phyloP scores from a whole-genome alignment of 2,888 invertebrate species.

The Ormyrus pomaceus region DNA sequence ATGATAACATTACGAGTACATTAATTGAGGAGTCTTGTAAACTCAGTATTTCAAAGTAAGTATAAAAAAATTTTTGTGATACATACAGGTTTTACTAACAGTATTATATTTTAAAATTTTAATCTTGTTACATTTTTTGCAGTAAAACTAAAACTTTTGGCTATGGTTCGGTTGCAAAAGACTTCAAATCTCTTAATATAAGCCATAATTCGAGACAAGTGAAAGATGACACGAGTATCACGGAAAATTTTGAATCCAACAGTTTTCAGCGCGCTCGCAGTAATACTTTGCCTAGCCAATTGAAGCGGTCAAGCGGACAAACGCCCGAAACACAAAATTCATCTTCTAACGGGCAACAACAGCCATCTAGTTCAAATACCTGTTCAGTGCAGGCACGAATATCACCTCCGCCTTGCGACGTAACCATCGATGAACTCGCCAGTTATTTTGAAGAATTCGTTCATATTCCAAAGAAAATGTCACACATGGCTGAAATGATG shows the following conservation, averaged over 20 bases:
- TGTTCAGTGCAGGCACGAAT: constrained; percentile 89
- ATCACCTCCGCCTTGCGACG: constrained; percentile 85
- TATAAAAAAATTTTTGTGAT: constrained; percentile 35
- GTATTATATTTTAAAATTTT: neutral
- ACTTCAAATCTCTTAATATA: constrained; percentile 70
- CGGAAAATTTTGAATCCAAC: constrained; percentile 65
- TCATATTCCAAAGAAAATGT: constrained; percentile 98
- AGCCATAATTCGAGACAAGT: constrained; percentile 63
- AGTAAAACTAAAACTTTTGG: constrained; percentile 66
- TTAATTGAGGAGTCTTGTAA: constrained; percentile 68
- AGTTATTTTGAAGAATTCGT: constrained; percentile 97
- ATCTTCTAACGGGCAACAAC: constrained; percentile 58
- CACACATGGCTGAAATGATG: constrained; percentile 99
- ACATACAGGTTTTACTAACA: neutral
- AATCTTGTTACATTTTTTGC: constrained; percentile 5
- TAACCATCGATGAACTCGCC: constrained; percentile 95
- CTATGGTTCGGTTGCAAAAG: constrained; percentile 69
- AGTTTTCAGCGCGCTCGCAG: constrained; percentile 72
- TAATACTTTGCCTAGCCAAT: constrained; percentile 72
- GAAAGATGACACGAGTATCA: constrained; percentile 70
- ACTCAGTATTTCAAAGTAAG: constrained; percentile 65
- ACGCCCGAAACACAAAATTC: constrained; percentile 48
- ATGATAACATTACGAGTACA: constrained; percentile 64
- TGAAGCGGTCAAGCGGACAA: no score
- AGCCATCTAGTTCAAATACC: constrained; percentile 70